Base-by-base conservation (phyloP, 2,888 invertebrate species). In the Rhamnusium bicolor region DNA sequence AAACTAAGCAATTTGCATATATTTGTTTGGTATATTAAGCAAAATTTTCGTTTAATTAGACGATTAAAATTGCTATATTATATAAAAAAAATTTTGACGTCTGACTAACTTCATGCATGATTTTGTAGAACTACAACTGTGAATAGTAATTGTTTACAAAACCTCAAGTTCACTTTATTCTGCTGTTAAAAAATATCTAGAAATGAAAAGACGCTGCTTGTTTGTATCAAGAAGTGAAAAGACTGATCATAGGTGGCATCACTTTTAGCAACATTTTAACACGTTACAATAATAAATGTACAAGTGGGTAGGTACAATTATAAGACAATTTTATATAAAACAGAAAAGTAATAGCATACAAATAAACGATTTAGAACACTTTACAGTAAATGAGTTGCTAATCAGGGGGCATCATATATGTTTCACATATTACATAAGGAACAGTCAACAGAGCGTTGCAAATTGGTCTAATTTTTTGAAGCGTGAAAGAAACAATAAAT, bases 381-480 rank as follows among this genome's bases (percentile, higher is more conserved):
- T 53, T 18, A 10, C 19, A 12, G 53, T 19, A n/a, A 40, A 5
- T n/a, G n/a, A 40, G n/a, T n/a, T n/a, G n/a, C 40, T 40, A 40
- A 40, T n/a, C 40, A 3, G n/a, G 40, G 40, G 40, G 40, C 40
- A 40, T 12, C 40, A 12, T 40, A 5, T 2, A n/a, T 40, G 40
- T 40, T 40, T 40, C 40, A 53, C 24, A 53, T 53, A 27, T 65
- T 65, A 65, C 40, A 40, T 51, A 65, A 65, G 51, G 32, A 32
- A 65, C 12, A 51, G 18, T 1, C 69, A 40, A 10, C 61, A 10
- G 21, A 69, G 61, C 69, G 40, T 32, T 49, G 16, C 60, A 61
- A 69, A 69, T 69, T 69, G 61, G 49, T 61, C 61, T 40, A 61
- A 61, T 69, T 69, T 69, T 32, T 21, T 29, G 32, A 21, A 46